phyloP scores from a whole-genome alignment of 2,888 invertebrate genomes.

The Orchesella flavescens region DNA sequence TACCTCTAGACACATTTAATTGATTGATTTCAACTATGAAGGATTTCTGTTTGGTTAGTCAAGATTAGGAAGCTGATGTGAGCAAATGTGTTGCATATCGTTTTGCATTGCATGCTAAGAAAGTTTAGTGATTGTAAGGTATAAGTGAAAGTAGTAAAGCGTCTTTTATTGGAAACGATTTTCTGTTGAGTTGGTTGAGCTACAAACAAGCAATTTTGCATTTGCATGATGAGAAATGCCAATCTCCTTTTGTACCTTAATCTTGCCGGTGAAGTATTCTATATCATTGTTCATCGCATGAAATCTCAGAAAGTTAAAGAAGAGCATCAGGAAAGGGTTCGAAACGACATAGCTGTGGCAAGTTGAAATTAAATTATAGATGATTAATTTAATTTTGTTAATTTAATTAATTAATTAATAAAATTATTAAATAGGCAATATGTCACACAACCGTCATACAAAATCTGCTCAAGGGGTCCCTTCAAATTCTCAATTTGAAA shows the following conservation, averaged over 20 bases:
- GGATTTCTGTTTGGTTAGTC: neutral
- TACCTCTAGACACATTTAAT: too few species aligned
- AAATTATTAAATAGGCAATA: too few species aligned
- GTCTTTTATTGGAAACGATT: neutral
- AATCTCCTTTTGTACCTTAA: slow-evolving; percentile 70
- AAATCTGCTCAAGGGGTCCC: slow-evolving; percentile 64
- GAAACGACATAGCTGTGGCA: slow-evolving; percentile 68
- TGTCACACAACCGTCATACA: slow-evolving; percentile 68
- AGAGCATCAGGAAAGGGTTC: slow-evolving; percentile 67
- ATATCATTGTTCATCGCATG: slow-evolving; percentile 71
- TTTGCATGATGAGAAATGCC: slow-evolving; percentile 64
- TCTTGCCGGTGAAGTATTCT: slow-evolving; percentile 70
- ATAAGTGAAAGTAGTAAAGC: neutral
- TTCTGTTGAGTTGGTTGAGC: neutral
- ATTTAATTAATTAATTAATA: too few species aligned
- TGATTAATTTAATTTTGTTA: too few species aligned
- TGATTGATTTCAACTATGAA: too few species aligned
- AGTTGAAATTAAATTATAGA: too few species aligned
- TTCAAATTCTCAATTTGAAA: slow-evolving; percentile 64
- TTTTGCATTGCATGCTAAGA: neutral
- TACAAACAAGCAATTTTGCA: neutral
- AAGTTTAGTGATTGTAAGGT: neutral
- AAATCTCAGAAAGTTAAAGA: slow-evolving; percentile 68
- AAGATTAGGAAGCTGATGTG: neutral
- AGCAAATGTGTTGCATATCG: too few species aligned